Conservation (phyloP, 2,797 vertebrate genomes). For the Sebastolobus alascanus region DNA sequence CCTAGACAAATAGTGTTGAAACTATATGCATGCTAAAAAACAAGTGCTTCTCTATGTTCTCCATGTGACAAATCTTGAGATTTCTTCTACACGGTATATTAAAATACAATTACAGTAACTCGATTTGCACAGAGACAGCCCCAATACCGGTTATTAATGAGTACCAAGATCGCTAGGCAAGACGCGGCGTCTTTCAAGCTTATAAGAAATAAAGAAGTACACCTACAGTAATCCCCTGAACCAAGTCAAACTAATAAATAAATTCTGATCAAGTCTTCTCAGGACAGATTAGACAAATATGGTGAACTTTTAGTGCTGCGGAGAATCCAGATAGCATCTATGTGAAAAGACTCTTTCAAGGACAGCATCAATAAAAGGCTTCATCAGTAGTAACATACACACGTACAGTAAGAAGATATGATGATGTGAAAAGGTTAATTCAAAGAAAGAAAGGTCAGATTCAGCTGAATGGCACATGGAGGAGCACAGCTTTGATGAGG, state of each 20-base stretch:
- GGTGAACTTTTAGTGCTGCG: conserved; percentile 78
- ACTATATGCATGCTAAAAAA: conserved; percentile 86
- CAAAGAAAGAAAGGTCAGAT: conserved; percentile 52
- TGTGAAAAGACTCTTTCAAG: conserved; percentile 47
- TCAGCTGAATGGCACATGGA: conserved; percentile 46
- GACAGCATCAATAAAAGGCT: conserved; percentile 52
- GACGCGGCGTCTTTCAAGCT: conserved; percentile 69
- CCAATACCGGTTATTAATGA: conserved; percentile 74
- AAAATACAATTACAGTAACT: conserved; percentile 83
- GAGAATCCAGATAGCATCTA: conserved; percentile 62
- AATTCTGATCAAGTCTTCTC: conserved; percentile 89
- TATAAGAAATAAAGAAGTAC: conserved; percentile 70
- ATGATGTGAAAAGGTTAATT: conserved; percentile 44
- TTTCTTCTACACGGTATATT: conserved; percentile 73
- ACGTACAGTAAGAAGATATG: conserved; percentile 55
- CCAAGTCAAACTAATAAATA: conserved; percentile 89
- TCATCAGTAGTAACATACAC: conserved; percentile 81
- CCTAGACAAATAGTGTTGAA: conserved; percentile 88
- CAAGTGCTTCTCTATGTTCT: conserved; percentile 87
- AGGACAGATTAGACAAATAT: conserved; percentile 86
- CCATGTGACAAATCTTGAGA: conserved; percentile 79
- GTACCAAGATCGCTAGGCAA: conserved; percentile 80
- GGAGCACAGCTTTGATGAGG: conserved; percentile 46
- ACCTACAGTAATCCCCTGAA: conserved; percentile 86
- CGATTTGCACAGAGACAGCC: conserved; percentile 81